phyloP scores from a whole-genome alignment of 92 coral and sea anemone species.

The Nematostella vectensis region DNA sequence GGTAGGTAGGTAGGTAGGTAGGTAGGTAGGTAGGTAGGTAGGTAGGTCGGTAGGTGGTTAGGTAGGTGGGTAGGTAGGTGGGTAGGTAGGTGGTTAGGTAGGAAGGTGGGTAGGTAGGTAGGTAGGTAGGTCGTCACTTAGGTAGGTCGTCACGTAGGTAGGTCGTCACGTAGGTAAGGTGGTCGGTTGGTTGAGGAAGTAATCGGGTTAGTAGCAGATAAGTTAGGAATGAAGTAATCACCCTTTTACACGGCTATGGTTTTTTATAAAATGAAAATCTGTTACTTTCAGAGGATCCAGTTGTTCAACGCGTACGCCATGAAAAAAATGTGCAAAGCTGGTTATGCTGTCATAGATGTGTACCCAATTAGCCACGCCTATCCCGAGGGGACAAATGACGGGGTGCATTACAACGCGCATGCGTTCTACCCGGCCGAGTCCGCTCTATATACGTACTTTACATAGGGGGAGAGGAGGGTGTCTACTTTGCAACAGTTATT shows the following conservation, averaged over 20 bases:
- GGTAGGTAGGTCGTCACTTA: no score
- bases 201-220: background rate
- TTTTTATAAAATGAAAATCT: no score
- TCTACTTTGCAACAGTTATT: background rate
- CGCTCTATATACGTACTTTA: conserved; percentile 46
- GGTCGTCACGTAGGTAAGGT: no score
- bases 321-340: conserved; percentile 58
- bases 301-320: conserved; percentile 67
- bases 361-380: conserved; percentile 53
- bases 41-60: no score
- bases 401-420: conserved; percentile 41
- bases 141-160: no score
- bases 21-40: no score
- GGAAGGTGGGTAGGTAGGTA: no score
- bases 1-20: no score
- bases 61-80: no score
- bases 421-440: conserved; percentile 59
- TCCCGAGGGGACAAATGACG: conserved; percentile 65
- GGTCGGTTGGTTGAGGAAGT: background rate
- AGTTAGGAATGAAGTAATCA: no score
- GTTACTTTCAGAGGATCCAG: conserved; percentile 56
- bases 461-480: no score
- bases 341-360: conserved; percentile 55
- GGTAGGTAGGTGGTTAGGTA: no score
- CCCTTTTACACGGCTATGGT: background rate